Percentiles rank a stretch among this genome's conserved stretches.
Conservation (phyloP, 2,113 vertebrate genomes). For the Scomber colias region DNA sequence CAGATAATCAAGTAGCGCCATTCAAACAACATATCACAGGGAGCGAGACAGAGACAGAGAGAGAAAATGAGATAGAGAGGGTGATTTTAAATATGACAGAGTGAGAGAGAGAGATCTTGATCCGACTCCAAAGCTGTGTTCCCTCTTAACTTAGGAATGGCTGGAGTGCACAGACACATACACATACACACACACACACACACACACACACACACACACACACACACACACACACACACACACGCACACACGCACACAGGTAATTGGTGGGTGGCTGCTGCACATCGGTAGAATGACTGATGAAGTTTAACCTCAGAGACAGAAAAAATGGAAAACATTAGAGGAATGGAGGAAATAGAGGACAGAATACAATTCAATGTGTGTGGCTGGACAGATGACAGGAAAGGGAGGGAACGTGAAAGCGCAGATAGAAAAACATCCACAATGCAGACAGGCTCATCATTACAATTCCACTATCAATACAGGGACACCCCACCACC, state of each 20-base stretch:
- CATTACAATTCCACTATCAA: constrained; percentile 24
- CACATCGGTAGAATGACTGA: constrained; percentile 61
- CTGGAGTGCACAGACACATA: constrained; percentile 28
- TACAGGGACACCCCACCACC: too few relatives aligned
- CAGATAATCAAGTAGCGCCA: background rate
- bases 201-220: constrained; percentile 21
- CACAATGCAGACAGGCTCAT: constrained; percentile 25
- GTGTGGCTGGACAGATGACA: constrained; percentile 6
- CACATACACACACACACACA: constrained; percentile 30
- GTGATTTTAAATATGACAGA: constrained; percentile 48
- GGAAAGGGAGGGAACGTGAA: background rate
- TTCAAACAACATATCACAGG: constrained; percentile 14
- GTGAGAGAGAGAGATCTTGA: constrained; percentile 9
- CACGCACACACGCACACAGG: constrained; percentile 30
- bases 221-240: constrained; percentile 39
- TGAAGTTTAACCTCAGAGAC: constrained; percentile 42
- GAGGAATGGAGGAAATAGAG: constrained; percentile 22
- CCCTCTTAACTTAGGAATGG: constrained; percentile 53
- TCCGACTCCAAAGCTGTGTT: constrained; percentile 57
- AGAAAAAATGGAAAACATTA: constrained; percentile 11
- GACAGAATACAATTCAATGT: background rate
- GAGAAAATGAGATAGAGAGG: constrained; percentile 11
- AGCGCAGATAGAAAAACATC: background rate
- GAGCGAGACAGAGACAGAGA: background rate
- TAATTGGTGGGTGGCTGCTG: constrained; percentile 36